Conservation (phyloP, 2,113 vertebrate species). For the Furnarius figulus region DNA sequence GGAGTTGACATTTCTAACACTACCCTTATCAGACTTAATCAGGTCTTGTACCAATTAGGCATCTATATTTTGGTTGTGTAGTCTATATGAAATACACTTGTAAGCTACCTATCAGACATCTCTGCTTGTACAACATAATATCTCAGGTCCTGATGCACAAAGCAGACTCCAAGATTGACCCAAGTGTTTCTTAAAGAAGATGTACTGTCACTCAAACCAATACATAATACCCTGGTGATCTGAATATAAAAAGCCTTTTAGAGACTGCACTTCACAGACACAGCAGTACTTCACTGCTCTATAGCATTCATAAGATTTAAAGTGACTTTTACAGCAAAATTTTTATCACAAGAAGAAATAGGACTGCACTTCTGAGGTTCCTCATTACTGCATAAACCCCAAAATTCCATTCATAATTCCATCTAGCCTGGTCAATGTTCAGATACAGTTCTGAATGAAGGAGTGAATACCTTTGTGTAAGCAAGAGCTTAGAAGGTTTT, state of each 20-base stretch:
- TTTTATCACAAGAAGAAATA: background rate
- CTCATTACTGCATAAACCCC: background rate
- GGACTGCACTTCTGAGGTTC: background rate
- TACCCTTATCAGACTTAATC: constrained; percentile 31
- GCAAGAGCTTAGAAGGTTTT: background rate
- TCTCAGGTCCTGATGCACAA: background rate
- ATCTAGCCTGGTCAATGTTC: background rate
- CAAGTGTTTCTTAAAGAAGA: background rate
- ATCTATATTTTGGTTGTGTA: background rate
- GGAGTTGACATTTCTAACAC: background rate
- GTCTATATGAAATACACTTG: background rate
- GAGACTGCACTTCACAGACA: background rate
- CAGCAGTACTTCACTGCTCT: background rate
- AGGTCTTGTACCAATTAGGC: constrained; percentile 4
- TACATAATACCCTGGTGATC: background rate
- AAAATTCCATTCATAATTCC: background rate
- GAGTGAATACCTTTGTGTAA: background rate
- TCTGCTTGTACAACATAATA: background rate
- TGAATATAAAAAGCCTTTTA: background rate
- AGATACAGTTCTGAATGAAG: background rate
- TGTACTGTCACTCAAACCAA: background rate
- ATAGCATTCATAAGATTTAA: background rate
- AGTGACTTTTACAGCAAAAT: background rate
- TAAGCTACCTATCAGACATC: background rate
- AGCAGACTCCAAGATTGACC: background rate